Conservation (phyloP, 1,140 invertebrate genomes). For the Drosophila serrata region DNA sequence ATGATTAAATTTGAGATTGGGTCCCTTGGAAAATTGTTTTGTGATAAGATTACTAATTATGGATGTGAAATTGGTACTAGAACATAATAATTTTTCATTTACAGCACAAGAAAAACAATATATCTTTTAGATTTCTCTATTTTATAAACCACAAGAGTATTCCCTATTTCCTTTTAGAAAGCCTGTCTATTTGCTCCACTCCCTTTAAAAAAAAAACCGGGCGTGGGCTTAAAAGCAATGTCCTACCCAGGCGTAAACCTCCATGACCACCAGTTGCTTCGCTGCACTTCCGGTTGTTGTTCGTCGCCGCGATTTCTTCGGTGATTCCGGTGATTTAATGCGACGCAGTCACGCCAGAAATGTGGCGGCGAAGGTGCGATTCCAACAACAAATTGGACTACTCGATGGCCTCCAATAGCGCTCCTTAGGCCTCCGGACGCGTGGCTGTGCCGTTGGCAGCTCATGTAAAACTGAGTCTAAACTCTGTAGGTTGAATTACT, state of each 20-base stretch:
- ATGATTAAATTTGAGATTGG: neutral
- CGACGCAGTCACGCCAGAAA: slow-evolving; percentile 71
- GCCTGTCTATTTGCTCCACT: accelerated
- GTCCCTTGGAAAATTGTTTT: neutral
- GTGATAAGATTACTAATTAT: neutral
- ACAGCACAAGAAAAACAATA: neutral
- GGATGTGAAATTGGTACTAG: neutral
- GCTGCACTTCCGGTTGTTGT: slow-evolving; percentile 75
- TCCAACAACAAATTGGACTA: slow-evolving; percentile 5
- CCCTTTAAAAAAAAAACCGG: neutral
- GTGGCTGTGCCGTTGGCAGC: slow-evolving; percentile 49
- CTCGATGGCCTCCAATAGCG: slow-evolving; percentile 12
- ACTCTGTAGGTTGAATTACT: slow-evolving; percentile 56
- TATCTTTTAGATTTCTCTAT: neutral
- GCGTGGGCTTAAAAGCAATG: slow-evolving; percentile 17
- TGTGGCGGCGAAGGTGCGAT: slow-evolving; percentile 25
- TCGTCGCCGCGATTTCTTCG: slow-evolving; percentile 50
- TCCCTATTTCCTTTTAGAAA: neutral
- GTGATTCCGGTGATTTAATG: slow-evolving; percentile 72
- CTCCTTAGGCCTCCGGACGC: slow-evolving; percentile 34
- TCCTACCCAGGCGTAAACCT: slow-evolving; percentile 72
- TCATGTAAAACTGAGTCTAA: slow-evolving; percentile 71
- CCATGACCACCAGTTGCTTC: slow-evolving; percentile 72
- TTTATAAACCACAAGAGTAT: neutral
- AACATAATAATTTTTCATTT: too few species aligned